Evolutionary conservation across 2,888 invertebrate genomes (phyloP).

Genomic region (Sphaeridia pumilis): DNA sequence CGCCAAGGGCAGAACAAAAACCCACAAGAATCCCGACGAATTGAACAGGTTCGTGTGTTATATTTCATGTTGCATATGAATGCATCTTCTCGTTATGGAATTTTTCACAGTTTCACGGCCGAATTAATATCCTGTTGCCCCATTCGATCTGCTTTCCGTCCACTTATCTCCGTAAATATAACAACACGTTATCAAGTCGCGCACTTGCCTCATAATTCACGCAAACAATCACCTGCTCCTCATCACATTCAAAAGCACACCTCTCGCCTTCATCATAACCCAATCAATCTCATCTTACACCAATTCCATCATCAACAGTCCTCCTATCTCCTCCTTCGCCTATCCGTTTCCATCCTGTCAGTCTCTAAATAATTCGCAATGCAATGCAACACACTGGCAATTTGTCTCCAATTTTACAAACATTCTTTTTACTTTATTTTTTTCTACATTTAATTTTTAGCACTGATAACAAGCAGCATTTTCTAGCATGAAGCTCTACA

Average conservation of each 20-base stretch:
- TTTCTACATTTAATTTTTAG: not conserved
- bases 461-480: too few species aligned
- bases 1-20: too few species aligned
- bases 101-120: slow-evolving; percentile 4
- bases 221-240: not conserved
- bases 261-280: not conserved
- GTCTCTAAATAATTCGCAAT: not conserved
- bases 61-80: too few species aligned
- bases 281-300: not conserved
- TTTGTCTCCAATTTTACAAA: not conserved
- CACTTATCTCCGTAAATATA: not conserved
- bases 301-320: not conserved
- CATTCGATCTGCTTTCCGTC: slow-evolving; percentile 1
- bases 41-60: too few species aligned
- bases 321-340: not conserved
- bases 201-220: slow-evolving; percentile 3
- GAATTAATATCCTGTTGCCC: not conserved
- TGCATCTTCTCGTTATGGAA: slow-evolving; percentile 2
- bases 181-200: not conserved
- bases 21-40: too few species aligned
- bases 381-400: too few species aligned
- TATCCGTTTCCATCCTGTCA: not conserved
- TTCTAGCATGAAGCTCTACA: too few species aligned
- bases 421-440: not conserved
- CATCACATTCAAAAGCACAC: not conserved